These are phyloP conservation scores for Melanotaenia nigrans DNA, from an alignment of 2,797 vertebrate genomes.

Conservation along the genomic window DNA sequence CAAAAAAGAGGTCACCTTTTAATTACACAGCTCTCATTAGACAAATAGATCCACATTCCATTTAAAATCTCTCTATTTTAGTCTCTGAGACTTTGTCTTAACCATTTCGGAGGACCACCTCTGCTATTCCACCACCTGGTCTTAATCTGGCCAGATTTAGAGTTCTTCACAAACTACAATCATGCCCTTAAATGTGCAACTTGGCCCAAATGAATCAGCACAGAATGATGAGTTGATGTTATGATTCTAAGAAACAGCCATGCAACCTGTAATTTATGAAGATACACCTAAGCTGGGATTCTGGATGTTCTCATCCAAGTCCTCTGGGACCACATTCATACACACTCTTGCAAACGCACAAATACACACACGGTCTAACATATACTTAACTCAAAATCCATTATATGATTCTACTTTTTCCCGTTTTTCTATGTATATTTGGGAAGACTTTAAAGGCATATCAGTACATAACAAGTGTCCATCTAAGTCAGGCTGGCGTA, in stretches of 20 bases:
- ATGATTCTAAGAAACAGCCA: conserved; percentile 30
- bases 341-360: conserved; percentile 4
- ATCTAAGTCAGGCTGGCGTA: conserved; percentile 21
- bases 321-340: conserved; percentile 34
- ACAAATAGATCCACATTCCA: not conserved
- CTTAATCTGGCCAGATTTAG: conserved; percentile 26
- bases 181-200: conserved; percentile 1
- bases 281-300: conserved; percentile 55
- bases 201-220: conserved; percentile 19
- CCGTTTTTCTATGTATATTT: not conserved
- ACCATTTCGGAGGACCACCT: conserved; percentile 21
- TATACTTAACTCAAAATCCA: conserved; percentile 24
- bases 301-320: conserved; percentile 49
- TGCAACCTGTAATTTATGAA: conserved; percentile 47
- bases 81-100: not conserved
- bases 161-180: conserved; percentile 23
- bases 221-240: conserved; percentile 5
- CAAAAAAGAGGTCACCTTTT: not conserved
- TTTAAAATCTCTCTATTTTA: not conserved
- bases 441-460: not conserved
- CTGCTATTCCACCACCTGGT: not conserved
- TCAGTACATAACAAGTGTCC: conserved; percentile 45
- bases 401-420: not conserved
- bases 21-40: not conserved
- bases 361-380: conserved; percentile 14